Percentiles rank a stretch among this genome's conserved stretches.
phyloP scores from a whole-genome alignment of 2,113 vertebrate genomes.

The Pipa parva region DNA sequence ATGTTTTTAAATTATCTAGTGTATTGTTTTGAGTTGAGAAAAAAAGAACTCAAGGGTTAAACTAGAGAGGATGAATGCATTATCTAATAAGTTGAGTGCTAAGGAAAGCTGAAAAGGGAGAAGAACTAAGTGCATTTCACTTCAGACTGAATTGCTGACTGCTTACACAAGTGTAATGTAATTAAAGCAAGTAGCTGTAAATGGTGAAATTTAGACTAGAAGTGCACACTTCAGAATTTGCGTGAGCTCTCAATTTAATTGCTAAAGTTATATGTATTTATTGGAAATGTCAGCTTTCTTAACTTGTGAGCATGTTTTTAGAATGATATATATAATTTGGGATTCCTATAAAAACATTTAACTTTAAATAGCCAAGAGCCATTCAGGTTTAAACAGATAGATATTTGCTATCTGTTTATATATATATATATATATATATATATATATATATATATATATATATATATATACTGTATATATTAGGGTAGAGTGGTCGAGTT shows the following conservation, averaged over 20 bases:
- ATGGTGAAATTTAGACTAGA: conserved; percentile 52
- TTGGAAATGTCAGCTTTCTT: background rate
- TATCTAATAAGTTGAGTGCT: conserved; percentile 45
- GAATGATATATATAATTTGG: no score
- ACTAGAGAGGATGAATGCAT: conserved; percentile 11
- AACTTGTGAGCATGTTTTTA: background rate
- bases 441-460: no score
- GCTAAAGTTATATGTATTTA: conserved; percentile 17
- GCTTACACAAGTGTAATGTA: conserved; percentile 60
- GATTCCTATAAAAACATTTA: no score
- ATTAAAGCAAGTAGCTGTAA: conserved; percentile 60
- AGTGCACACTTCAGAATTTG: conserved; percentile 48
- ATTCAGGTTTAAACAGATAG: no score
- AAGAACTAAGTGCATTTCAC: conserved; percentile 52
- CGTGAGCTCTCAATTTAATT: conserved; percentile 18
- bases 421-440: no score
- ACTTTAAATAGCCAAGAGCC: no score
- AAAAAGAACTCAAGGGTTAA: conserved; percentile 14
- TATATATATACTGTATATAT: no score
- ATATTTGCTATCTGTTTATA: no score
- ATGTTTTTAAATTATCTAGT: no score
- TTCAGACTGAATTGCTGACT: conserved; percentile 64
- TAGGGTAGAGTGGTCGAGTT: no score
- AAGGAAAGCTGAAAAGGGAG: conserved; percentile 52
- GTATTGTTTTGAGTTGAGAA: no score